Percentiles rank a stretch among this genome's conserved stretches.
phyloP scores from a whole-genome alignment of 2,888 invertebrate genomes.

The Furcula furcula region DNA sequence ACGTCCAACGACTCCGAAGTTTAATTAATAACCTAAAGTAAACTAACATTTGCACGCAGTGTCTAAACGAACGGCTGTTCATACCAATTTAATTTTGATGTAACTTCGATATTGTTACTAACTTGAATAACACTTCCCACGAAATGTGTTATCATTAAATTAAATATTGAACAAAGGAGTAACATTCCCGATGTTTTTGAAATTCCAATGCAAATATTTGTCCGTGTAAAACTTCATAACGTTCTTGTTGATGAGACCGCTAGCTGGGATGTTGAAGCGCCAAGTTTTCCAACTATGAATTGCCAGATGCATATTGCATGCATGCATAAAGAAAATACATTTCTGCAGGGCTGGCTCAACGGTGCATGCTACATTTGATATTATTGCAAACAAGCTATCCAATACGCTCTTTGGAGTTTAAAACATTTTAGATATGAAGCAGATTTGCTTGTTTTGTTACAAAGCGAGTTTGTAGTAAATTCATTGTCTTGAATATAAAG shows the following conservation, averaged over 20 bases:
- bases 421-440: too few species aligned
- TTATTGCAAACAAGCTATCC: too few species aligned
- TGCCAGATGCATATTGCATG: constrained; percentile 13
- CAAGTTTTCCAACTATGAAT: constrained; percentile 18
- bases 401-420: too few species aligned
- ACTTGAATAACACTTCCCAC: neutral
- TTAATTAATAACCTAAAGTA: too few species aligned
- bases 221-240: constrained; percentile 1
- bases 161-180: neutral
- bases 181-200: neutral
- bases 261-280: constrained; percentile 3
- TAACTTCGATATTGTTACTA: neutral
- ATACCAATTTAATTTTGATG: neutral
- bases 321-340: constrained; percentile 7
- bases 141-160: neutral
- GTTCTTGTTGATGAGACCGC: constrained; percentile 1
- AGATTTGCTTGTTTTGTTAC: too few species aligned
- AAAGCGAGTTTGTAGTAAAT: too few species aligned
- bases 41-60: too few species aligned
- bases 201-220: constrained; percentile 1
- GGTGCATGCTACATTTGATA: too few species aligned
- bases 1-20: too few species aligned
- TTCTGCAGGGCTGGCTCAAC: neutral
- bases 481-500: too few species aligned
- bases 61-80: neutral